Evolutionary conservation across 1,140 invertebrate species (phyloP).

Genomic region (Sycobia sp.): DNA sequence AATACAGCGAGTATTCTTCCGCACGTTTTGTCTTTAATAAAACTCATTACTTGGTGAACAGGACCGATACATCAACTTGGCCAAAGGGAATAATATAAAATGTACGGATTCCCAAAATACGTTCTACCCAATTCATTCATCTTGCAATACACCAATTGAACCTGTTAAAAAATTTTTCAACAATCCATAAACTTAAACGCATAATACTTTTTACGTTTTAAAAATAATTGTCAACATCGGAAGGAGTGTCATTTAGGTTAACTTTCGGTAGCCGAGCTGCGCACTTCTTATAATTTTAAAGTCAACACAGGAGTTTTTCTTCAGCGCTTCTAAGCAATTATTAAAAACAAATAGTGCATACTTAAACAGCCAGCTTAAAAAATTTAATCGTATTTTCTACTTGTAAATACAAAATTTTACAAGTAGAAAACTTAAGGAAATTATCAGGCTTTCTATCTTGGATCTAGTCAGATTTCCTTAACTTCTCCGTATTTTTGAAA

Average conservation of each 20-base stretch:
- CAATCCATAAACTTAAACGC: neutral
- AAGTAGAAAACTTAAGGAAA: no score
- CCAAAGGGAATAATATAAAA: no score
- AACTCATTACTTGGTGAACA: neutral
- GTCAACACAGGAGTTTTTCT: neutral
- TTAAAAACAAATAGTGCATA: neutral
- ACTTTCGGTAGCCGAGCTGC: neutral
- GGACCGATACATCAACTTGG: neutral
- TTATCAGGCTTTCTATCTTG: no score
- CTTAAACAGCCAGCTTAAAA: slow-evolving; percentile 8
- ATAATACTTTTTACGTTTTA: neutral
- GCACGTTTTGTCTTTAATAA: neutral
- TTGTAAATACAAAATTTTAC: no score
- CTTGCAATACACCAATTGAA: neutral
- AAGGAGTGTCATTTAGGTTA: neutral
- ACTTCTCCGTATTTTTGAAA: no score
- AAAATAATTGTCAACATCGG: neutral
- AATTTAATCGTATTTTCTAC: no score
- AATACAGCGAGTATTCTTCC: slow-evolving; percentile 5
- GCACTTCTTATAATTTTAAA: neutral
- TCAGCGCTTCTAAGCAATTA: no score
- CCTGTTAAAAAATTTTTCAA: neutral
- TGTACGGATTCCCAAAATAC: neutral
- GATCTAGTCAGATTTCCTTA: no score
- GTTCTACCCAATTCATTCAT: neutral